These are phyloP conservation scores for Drosophila littoralis DNA, from an alignment of 1,140 invertebrate species.

Conservation along the genomic window DNA sequence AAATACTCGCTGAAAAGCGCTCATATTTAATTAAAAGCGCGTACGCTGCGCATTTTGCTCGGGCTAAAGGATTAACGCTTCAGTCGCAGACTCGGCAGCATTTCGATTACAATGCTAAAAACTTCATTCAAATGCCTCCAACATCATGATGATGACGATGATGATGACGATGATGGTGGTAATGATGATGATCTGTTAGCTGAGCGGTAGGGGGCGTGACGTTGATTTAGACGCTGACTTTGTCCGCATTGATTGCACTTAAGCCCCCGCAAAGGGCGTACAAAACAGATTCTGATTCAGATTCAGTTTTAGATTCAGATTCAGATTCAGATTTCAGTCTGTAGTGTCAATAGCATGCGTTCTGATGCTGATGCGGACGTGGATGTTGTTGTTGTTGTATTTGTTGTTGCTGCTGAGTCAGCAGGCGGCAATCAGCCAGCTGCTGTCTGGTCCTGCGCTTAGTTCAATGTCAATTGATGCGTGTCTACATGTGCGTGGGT, in stretches of 20 bases:
- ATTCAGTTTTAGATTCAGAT: conserved; percentile 27
- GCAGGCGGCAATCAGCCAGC: conserved; percentile 70
- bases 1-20: conserved; percentile 35
- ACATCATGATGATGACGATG: conserved; percentile 15
- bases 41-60: conserved; percentile 14
- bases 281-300: conserved; percentile 40
- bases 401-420: conserved; percentile 59
- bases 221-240: conserved; percentile 33
- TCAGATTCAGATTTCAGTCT: conserved; percentile 24
- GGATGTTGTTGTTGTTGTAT: conserved; percentile 13
- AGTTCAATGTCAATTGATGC: conserved; percentile 53
- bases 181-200: conserved; percentile 3
- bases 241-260: conserved; percentile 65
- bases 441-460: conserved; percentile 4
- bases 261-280: conserved; percentile 44
- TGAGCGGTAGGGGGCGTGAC: conserved; percentile 15
- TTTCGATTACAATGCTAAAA: conserved; percentile 29
- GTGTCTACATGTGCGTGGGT: neutral
- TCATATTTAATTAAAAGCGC: conserved; percentile 51
- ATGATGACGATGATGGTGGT: conserved; percentile 22
- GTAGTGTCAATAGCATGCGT: conserved; percentile 67
- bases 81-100: neutral
- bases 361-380: conserved; percentile 22
- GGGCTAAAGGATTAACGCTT: conserved; percentile 13
- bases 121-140: conserved; percentile 28